phyloP scores from a whole-genome alignment of 2,797 vertebrate genomes.

The Gouania willdenowi region DNA sequence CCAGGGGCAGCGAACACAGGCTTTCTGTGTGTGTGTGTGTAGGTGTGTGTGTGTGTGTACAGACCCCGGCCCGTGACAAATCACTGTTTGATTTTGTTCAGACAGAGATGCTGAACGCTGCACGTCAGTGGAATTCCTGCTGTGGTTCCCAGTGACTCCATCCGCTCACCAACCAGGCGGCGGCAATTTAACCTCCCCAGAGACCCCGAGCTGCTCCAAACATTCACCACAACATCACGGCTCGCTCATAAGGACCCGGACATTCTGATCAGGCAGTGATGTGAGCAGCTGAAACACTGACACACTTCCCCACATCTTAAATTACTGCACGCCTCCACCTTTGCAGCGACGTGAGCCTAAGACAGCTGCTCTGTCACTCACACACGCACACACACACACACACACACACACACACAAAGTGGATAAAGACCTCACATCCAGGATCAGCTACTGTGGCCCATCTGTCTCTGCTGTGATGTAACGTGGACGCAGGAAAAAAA shows the following conservation, averaged over 20 bases:
- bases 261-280: conserved; percentile 24
- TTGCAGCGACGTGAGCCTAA: neutral
- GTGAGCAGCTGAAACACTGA: conserved; percentile 17
- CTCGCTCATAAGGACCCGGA: conserved; percentile 7
- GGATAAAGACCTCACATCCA: conserved; percentile 35
- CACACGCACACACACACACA: conserved; percentile 12
- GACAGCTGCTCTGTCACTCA: conserved; percentile 30
- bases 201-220: conserved; percentile 10
- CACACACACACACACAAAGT: conserved; percentile 13
- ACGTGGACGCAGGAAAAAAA: conserved; percentile 12
- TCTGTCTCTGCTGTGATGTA: conserved; percentile 38
- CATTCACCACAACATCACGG: conserved; percentile 21
- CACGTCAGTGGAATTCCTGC: conserved; percentile 61
- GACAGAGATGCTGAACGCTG: conserved; percentile 31
- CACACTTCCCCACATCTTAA: conserved; percentile 9
- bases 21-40: conserved; percentile 14
- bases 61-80: conserved; percentile 45
- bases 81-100: conserved; percentile 61
- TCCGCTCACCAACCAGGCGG: conserved; percentile 58
- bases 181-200: conserved; percentile 44
- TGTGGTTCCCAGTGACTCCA: conserved; percentile 54
- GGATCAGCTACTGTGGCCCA: conserved; percentile 19
- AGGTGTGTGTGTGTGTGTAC: conserved; percentile 13
- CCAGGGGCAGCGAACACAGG: conserved; percentile 33
- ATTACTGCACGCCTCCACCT: conserved; percentile 1